Evolutionary conservation across 2,797 vertebrate species (phyloP).

Genomic region (Neoniphon sammara): DNA sequence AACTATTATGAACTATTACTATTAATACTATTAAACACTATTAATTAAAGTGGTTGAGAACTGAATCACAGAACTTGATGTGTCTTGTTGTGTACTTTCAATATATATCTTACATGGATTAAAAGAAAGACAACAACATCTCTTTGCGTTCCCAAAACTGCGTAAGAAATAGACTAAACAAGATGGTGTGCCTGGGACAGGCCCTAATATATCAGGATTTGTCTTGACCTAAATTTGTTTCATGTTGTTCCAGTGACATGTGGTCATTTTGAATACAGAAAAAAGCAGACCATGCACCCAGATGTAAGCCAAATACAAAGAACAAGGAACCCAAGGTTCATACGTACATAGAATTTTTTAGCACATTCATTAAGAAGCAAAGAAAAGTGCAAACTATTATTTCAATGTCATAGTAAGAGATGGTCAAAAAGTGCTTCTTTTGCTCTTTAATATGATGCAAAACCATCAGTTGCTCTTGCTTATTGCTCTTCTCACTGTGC

Average conservation of each 20-base stretch:
- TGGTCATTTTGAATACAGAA: constrained; percentile 20
- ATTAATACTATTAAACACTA: neutral
- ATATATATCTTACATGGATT: neutral
- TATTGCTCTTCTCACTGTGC: constrained; percentile 17
- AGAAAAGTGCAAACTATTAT: neutral
- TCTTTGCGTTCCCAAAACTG: constrained; percentile 1
- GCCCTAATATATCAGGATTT: constrained; percentile 37
- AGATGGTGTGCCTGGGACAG: constrained; percentile 20
- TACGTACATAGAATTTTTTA: neutral
- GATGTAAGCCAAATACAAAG: constrained; percentile 16
- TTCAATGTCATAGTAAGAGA: neutral
- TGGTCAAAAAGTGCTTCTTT: neutral
- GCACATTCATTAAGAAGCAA: neutral
- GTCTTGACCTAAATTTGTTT: constrained; percentile 46
- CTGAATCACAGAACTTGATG: neutral
- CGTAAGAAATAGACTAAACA: neutral
- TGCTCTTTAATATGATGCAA: constrained; percentile 7
- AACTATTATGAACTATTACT: too few relatives aligned
- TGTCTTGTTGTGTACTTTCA: neutral
- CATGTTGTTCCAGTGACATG: constrained; percentile 41
- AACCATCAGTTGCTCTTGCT: constrained; percentile 15
- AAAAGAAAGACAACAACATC: neutral
- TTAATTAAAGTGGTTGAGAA: neutral
- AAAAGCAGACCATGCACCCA: constrained; percentile 24
- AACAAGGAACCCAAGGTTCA: constrained; percentile 1